Base-by-base conservation (phyloP, 2,888 invertebrate genomes). In the Drosophila testacea region DNA sequence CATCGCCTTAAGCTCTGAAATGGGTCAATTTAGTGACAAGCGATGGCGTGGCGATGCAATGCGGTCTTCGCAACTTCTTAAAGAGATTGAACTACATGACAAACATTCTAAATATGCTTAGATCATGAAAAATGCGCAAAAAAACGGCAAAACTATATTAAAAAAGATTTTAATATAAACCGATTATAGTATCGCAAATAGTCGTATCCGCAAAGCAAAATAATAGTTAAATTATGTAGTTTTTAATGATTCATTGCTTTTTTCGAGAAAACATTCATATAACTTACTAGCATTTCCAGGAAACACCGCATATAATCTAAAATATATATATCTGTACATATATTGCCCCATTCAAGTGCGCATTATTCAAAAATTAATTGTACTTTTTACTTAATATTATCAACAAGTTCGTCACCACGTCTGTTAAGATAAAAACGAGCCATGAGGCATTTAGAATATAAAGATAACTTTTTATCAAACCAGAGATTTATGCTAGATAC, bases 21-120 rank as follows among this genome's bases (percentile, higher is more conserved):
- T 85, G 79, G 85, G 85, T 88, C 89, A 88, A 83, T 85, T 88
- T 85, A 79, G 89, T 85, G 84, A 83, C 88, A 83, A 83, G 85
- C 80, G 73, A 69, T 68, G 75, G 77, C 71, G 68, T 60, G 54
- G 69, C 48, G 11, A 36, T 50, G 63, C 63, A 69, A 70, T 69
- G 85, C 66, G 39, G 71, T 42, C 59, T 73, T 73, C 56, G 68
- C 79, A 82, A 83, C 66, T 63, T 66, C 59, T 65, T 13, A 56
- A 44, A 50, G 52, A 57, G 67, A 66, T 73, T 66, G 65, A 73
- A 76, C 77, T 64, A 82, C 62, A 66, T 72, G 69, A 69, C 44
- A 63, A 62, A 60, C 34, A 67, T 60, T 54, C 39, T 46, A 47
- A 62, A 60, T 41, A 48, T 72, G 44, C 65, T 71, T 79, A 9